Evolutionary conservation across 2,797 vertebrate genomes (phyloP).

Genomic region (Muscicapa comitata): DNA sequence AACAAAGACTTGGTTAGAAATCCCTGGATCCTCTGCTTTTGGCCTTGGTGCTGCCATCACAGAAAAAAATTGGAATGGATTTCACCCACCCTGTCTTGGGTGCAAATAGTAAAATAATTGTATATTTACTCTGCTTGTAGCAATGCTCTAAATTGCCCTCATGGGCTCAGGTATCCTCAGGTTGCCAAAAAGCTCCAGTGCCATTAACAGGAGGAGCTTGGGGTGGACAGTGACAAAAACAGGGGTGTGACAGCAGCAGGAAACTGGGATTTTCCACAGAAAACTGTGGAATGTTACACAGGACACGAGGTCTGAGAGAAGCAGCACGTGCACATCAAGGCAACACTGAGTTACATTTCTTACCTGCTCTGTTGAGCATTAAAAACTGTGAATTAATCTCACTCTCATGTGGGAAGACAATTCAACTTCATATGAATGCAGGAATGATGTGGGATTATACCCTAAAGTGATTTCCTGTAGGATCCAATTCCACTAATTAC

Average conservation of each 20-base stretch:
- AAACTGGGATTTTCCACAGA: background rate
- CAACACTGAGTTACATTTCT: background rate
- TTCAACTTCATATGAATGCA: background rate
- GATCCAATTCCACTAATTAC: background rate
- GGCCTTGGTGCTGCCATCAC: background rate
- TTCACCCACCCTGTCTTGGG: background rate
- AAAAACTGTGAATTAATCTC: background rate
- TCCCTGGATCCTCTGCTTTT: background rate
- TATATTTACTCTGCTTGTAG: background rate
- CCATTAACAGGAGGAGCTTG: background rate
- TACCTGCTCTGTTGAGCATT: background rate
- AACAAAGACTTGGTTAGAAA: background rate
- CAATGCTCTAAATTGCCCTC: background rate
- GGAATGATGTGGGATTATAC: background rate
- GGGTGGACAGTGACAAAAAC: background rate
- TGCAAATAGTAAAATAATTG: background rate
- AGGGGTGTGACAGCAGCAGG: background rate
- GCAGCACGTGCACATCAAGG: rapidly evolving
- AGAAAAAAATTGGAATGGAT: rapidly evolving
- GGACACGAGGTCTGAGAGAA: rapidly evolving
- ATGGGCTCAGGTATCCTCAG: background rate
- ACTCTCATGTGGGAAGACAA: background rate
- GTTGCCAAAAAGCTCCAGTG: rapidly evolving
- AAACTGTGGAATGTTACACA: background rate
- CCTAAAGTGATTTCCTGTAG: background rate